phyloP scores from a whole-genome alignment of 2,797 vertebrate species.

The Pantherophis alleghaniensis region DNA sequence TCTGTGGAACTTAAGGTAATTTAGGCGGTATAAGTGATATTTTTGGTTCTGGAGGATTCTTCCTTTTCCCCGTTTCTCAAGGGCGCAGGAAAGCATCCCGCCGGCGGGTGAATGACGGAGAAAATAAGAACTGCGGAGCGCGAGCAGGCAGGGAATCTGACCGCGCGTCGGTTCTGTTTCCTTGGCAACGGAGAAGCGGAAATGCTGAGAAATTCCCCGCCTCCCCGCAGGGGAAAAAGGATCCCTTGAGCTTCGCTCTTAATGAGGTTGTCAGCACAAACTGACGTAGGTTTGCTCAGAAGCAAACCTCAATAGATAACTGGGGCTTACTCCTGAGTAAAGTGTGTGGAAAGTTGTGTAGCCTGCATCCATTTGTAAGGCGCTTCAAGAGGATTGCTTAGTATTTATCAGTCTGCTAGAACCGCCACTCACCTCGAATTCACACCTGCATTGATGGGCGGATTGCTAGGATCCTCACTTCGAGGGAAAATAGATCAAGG shows the following conservation, averaged over 20 bases:
- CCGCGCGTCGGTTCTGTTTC: neutral
- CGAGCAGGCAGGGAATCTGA: fast-evolving
- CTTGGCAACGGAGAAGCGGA: neutral
- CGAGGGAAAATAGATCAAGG: neutral
- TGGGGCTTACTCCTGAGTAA: neutral
- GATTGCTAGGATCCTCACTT: neutral
- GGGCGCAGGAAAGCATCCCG: no score
- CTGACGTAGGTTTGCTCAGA: neutral
- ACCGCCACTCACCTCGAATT: neutral
- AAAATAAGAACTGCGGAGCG: neutral
- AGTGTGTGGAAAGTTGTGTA: neutral
- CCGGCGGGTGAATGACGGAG: fast-evolving
- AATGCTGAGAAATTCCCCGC: neutral
- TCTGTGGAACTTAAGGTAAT: neutral
- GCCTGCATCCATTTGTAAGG: neutral
- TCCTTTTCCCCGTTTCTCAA: no score
- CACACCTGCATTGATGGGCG: neutral
- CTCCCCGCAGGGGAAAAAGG: neutral
- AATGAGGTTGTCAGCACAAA: neutral
- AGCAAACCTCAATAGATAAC: neutral
- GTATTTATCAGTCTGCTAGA: neutral
- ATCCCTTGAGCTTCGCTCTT: neutral
- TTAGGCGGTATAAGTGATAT: neutral
- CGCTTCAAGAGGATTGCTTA: neutral
- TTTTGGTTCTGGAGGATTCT: neutral